Conservation (phyloP, 1,140 invertebrate genomes). For the Orussus abietinus region DNA sequence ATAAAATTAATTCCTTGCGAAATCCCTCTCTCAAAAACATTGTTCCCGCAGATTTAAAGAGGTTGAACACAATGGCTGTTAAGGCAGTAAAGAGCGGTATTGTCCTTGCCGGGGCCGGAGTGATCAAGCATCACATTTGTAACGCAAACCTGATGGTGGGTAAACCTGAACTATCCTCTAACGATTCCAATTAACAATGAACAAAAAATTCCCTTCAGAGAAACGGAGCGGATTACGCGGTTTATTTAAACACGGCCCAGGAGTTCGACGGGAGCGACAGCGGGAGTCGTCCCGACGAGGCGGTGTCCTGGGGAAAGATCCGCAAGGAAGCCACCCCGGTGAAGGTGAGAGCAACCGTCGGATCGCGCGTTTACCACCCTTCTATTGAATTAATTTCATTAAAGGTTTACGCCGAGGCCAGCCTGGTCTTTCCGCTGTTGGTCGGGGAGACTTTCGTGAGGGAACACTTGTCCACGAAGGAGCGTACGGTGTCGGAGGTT, state of each 20-base stretch:
- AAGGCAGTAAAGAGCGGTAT: constrained; percentile 92
- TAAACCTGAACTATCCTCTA: not conserved
- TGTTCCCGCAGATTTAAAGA: constrained; percentile 69
- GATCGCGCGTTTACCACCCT: no score
- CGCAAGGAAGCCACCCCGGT: constrained; percentile 84
- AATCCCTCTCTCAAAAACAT: not conserved
- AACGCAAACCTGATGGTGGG: constrained; percentile 93
- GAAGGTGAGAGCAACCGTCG: no score
- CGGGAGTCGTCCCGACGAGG: constrained; percentile 96
- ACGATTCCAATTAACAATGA: not conserved
- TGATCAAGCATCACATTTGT: constrained; percentile 99
- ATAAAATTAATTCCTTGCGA: not conserved
- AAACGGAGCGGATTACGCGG: constrained; percentile 96
- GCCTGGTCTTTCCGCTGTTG: constrained; percentile 88
- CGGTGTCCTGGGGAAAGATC: constrained; percentile 98
- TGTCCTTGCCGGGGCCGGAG: constrained; percentile 94
- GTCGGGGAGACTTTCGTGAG: constrained; percentile 95
- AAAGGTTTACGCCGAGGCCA: constrained; percentile 91
- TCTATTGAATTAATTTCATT: constrained; percentile 28
- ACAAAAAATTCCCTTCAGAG: constrained; percentile 58
- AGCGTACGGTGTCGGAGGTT: constrained; percentile 30
- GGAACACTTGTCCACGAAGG: constrained; percentile 34
- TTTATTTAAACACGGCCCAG: constrained; percentile 95
- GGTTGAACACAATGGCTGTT: constrained; percentile 93
- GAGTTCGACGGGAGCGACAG: constrained; percentile 99